Conservation (phyloP, 2,113 vertebrate species). For the Cyphotilapia sp. region DNA sequence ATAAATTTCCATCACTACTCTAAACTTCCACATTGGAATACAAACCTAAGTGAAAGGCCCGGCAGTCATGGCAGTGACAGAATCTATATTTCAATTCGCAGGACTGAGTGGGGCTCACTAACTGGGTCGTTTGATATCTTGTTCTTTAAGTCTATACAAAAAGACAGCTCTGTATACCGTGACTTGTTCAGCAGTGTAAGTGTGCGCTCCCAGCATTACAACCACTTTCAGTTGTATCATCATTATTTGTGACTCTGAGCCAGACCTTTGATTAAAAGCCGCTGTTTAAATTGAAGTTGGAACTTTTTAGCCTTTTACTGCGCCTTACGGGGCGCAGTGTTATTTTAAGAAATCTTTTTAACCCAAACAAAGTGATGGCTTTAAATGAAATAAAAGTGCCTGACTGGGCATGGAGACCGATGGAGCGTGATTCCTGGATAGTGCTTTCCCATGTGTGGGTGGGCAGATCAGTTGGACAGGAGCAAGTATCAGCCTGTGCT, state of each 20-base stretch:
- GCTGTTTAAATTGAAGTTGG: constrained; percentile 26
- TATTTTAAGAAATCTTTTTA: constrained; percentile 40
- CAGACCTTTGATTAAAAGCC: constrained; percentile 42
- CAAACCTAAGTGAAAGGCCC: neutral
- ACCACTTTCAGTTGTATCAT: constrained; percentile 18
- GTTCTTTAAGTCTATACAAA: neutral
- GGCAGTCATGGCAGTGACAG: neutral
- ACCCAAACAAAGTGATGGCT: constrained; percentile 52
- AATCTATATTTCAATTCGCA: neutral
- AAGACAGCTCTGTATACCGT: constrained; percentile 28
- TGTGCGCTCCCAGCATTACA: neutral
- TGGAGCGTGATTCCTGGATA: constrained; percentile 57
- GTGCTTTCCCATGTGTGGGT: constrained; percentile 55
- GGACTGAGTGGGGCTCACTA: neutral
- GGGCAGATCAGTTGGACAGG: constrained; percentile 28
- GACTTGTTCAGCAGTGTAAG: neutral
- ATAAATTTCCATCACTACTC: neutral
- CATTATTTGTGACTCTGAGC: constrained; percentile 13
- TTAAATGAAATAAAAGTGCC: constrained; percentile 56
- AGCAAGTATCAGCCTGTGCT: constrained; percentile 54
- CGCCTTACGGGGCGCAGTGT: neutral
- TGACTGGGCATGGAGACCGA: neutral
- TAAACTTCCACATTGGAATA: neutral
- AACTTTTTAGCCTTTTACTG: constrained; percentile 40
- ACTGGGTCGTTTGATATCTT: neutral